Base-by-base conservation (phyloP, 2,888 invertebrate species). In the Lasioglossum pauxillum region DNA sequence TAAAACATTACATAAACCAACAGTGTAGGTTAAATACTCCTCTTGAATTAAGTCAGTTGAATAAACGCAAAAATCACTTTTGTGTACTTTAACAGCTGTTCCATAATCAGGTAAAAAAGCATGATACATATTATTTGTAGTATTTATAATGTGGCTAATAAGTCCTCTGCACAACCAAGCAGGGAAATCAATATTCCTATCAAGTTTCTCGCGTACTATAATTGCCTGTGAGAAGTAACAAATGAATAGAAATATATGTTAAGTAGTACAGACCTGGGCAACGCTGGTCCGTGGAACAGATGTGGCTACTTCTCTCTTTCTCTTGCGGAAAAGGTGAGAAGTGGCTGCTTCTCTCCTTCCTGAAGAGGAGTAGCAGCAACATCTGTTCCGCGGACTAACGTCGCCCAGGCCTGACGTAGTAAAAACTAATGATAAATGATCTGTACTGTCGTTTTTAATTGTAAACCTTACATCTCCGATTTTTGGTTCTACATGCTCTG, bases 41-140 rank as follows among this genome's bases (percentile, higher is more conserved):
- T 90, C 88, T 0, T 72, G 23, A 49, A 90, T 71, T 27, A 71
- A 72, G 44, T 84, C 79, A 12, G 60, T 31, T 7, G 87, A 41
- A 75, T 87, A 84, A 31, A 85, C 41, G 8, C 89, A 72, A 69
- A 93, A 89, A 71, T 90, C 88, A 10, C 89, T 72, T 73, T 69
- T 87, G 49, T 85, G 35, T 12, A 91, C 74, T 78, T 89, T 76
- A n/a, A 90, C 57, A 3, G 83, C 71, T 44, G 74, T 84, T 2
- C 93, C 93, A 82, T 91, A 89, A 83, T 93, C 93, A 2, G 90
- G 44, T 8, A 93, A 75, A 64, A 93, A 88, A 57, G 92, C 82
- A 46, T 88, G 82, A 57, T 88, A 87, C 64, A 80, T 84, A 12
- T 38, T 38, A n/a, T 77, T 41, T 10, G 49, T 5, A 10, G 23